These are phyloP conservation scores for Cerastoderma edule DNA, from an alignment of 2,888 invertebrate genomes.

Conservation along the genomic window DNA sequence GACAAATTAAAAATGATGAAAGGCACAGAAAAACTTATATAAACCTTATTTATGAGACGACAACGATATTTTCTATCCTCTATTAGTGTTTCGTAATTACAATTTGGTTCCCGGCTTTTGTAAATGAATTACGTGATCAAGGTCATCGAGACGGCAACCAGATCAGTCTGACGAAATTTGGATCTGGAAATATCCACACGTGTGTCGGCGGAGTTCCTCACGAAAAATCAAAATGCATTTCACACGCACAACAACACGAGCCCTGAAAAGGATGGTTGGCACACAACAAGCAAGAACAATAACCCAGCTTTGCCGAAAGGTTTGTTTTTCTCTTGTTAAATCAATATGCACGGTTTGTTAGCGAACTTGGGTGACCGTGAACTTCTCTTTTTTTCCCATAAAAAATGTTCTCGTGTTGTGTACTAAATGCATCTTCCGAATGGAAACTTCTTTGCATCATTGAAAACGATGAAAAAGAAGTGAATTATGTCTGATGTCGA, in stretches of 20 bases:
- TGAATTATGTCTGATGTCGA: no score
- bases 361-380: constrained; percentile 28
- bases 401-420: no score
- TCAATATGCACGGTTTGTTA: not conserved
- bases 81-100: constrained; percentile 8
- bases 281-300: constrained; percentile 61
- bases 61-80: not conserved
- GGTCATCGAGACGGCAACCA: constrained; percentile 13
- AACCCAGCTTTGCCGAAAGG: constrained; percentile 63
- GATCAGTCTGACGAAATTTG: constrained; percentile 7
- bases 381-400: no score
- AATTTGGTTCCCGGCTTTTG: constrained; percentile 10
- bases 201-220: not conserved
- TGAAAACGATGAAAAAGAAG: no score
- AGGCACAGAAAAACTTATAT: no score
- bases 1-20: no score
- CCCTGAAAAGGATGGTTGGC: constrained; percentile 56
- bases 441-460: no score
- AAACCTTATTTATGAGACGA: no score
- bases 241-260: constrained; percentile 9
- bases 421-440: no score
- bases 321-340: constrained; percentile 13
- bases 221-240: constrained; percentile 1
- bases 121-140: not conserved
- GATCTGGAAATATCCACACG: constrained; percentile 18